These are phyloP conservation scores for Trypoxylus dichotomus DNA, from an alignment of 1,140 invertebrate genomes.

Conservation along the genomic window DNA sequence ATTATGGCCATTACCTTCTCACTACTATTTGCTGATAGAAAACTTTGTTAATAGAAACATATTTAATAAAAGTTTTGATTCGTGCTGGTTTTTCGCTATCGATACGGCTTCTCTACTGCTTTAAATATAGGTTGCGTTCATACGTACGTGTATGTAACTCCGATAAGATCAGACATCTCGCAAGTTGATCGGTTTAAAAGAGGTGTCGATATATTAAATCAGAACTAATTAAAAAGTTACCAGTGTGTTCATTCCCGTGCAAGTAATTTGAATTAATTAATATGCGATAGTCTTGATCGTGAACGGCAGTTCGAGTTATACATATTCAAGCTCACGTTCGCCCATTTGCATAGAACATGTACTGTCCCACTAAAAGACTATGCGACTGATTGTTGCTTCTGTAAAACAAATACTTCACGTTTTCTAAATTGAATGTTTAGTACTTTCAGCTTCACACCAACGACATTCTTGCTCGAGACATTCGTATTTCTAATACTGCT, in stretches of 20 bases:
- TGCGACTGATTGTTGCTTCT: constrained; percentile 27
- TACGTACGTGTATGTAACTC: background rate
- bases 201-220: constrained; percentile 36
- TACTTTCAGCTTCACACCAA: background rate
- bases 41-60: too few relatives aligned
- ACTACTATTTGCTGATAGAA: too few relatives aligned
- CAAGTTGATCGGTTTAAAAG: constrained; percentile 21
- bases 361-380: constrained; percentile 27
- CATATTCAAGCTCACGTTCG: constrained; percentile 38
- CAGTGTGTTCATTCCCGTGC: constrained; percentile 32
- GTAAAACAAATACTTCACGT: constrained; percentile 16
- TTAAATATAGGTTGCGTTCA: background rate
- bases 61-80: too few relatives aligned
- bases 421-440: background rate
- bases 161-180: constrained; percentile 4
- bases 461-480: background rate
- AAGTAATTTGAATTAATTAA: constrained; percentile 40
- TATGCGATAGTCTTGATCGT: constrained; percentile 33
- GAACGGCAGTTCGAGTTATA: constrained; percentile 33
- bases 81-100: too few relatives aligned
- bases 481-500: background rate
- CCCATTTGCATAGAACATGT: constrained; percentile 37
- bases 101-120: too few relatives aligned
- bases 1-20: too few relatives aligned
- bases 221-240: constrained; percentile 36